Evolutionary conservation across 2,888 invertebrate genomes (phyloP), one percentile per base, ranked within the genome.

Genomic region (Apeira syringaria): DNA sequence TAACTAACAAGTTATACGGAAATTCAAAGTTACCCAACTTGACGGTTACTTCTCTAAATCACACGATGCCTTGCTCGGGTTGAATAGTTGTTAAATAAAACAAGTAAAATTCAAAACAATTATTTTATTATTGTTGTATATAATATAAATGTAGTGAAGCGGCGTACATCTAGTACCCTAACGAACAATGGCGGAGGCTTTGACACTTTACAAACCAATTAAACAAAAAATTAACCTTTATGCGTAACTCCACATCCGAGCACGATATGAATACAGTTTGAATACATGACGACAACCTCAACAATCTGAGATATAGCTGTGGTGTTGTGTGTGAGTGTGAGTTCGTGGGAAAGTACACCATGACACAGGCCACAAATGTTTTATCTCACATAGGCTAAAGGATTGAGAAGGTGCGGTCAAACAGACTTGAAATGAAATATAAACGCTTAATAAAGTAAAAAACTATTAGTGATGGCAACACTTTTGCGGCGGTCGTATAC

Each of bases 101-200:
- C 60, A 46, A 58, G 37, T 53, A 36, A 44, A 41, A 68, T 56
- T 84, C 71, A 80, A 87, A 87, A 87, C 87, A 87, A 87, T 85
- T 84, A 83, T 80, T 81, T 85, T 80, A 80, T 81, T 84, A 78
- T 79, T 83, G 68, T 80, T 81, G 82, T 86, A 80, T 85, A 80
- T 81, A 43, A 80, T 81, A 76, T 74, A 81, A 77, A 79, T 81
- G 75, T 76, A 75, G 77, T 82, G 82, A 85, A 86, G 86, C 85
- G 64, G 77, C 76, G 72, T 79, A 83, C 78, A 78, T 57, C 76
- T 80, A 81, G 78, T 79, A 75, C 73, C 73, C 80, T 85, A 85
- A 76, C 67, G 74, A 80, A 80, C 24, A 5, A 24, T 68, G 78
- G 72, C 71, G 68, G 70, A 69, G 73, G 71, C 68, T 71, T 42